These are phyloP conservation scores for Acanthornis magna DNA, from an alignment of 2,797 vertebrate species.

Conservation along the genomic window DNA sequence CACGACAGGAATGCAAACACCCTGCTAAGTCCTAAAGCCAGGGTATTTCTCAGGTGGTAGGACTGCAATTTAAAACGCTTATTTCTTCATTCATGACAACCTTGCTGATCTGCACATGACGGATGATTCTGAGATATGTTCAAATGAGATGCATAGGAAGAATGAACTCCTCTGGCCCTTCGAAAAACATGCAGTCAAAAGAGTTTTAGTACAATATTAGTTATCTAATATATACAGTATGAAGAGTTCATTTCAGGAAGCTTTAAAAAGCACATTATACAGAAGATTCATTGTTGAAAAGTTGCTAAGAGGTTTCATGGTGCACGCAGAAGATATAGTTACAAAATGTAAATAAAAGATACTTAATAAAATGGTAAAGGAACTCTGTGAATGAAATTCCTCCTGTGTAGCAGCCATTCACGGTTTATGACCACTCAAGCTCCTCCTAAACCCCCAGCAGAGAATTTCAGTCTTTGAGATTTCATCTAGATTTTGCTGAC, in stretches of 20 bases:
- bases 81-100: slow-evolving; percentile 17
- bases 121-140: background rate
- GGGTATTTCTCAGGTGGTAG: slow-evolving; percentile 20
- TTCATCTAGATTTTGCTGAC: slow-evolving; percentile 27
- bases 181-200: background rate
- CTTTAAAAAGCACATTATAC: slow-evolving; percentile 4
- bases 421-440: slow-evolving; percentile 1
- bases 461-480: slow-evolving; percentile 24
- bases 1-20: slow-evolving; percentile 28
- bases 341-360: slow-evolving; percentile 44
- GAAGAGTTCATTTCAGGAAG: slow-evolving; percentile 20
- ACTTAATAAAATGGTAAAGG: background rate
- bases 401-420: slow-evolving; percentile 3
- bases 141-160: background rate
- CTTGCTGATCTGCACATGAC: background rate
- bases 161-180: background rate
- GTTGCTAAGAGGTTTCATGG: background rate
- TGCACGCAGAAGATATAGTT: background rate
- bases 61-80: slow-evolving; percentile 34
- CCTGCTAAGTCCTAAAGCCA: background rate
- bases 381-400: slow-evolving; percentile 51
- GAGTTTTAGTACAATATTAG: background rate
- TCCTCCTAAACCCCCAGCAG: slow-evolving; percentile 10
- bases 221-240: slow-evolving; percentile 1
- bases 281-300: slow-evolving; percentile 28